Conservation (phyloP, 2,888 invertebrate genomes). For the Xylocampa areola region DNA sequence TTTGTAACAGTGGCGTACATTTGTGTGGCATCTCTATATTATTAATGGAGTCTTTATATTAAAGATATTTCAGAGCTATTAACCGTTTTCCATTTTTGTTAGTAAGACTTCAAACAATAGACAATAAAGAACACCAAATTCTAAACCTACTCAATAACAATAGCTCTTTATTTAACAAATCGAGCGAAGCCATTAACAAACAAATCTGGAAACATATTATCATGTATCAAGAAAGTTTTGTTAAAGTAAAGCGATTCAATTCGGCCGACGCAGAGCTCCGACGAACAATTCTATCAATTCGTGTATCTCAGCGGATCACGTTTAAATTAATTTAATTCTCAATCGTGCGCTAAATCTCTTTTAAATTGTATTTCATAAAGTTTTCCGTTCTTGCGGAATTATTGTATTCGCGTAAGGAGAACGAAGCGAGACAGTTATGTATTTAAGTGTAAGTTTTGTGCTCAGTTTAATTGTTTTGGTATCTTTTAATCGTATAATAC, state of each 20-base stretch:
- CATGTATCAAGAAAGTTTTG: slow-evolving; percentile 40
- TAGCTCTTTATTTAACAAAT: slow-evolving; percentile 21
- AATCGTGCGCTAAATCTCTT: slow-evolving; percentile 20
- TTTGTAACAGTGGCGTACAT: too few species aligned
- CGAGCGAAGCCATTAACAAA: slow-evolving; percentile 28
- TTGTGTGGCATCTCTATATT: too few species aligned
- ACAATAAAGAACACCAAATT: not conserved
- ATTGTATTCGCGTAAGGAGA: not conserved
- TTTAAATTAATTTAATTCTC: slow-evolving; percentile 17
- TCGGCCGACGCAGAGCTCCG: not conserved
- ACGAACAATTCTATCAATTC: slow-evolving; percentile 5
- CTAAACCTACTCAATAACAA: not conserved
- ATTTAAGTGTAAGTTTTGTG: not conserved
- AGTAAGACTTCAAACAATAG: too few species aligned
- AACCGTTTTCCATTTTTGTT: too few species aligned
- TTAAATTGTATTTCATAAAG: slow-evolving; percentile 27
- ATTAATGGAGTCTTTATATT: too few species aligned
- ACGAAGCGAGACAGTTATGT: not conserved
- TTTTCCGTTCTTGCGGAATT: slow-evolving; percentile 2
- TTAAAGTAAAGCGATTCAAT: slow-evolving; percentile 4
- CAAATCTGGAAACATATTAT: slow-evolving; percentile 38
- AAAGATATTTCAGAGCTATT: too few species aligned
- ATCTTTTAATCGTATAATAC: not conserved
- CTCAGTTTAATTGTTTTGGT: slow-evolving; percentile 4
- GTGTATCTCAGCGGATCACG: not conserved